Evolutionary conservation across 2,113 vertebrate species (phyloP), one percentile per base, ranked within the genome.

Genomic region (Balaenoptera acutorostrata): DNA sequence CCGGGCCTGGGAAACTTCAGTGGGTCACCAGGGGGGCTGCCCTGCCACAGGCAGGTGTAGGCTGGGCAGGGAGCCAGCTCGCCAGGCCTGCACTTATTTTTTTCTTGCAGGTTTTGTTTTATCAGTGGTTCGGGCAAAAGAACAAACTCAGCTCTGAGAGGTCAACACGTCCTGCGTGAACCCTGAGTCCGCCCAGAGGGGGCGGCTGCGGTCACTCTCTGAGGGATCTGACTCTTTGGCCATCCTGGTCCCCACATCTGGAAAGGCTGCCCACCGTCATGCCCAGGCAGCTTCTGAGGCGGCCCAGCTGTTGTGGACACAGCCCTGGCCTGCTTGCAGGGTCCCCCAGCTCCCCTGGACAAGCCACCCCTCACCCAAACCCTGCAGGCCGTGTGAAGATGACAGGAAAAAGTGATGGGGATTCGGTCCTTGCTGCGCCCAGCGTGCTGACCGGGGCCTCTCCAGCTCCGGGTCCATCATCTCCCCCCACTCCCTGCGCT

Each of bases 81-180:
- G 14, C 80, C 31, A n/a, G 80, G 93, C 78, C 86, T 80, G 89
- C 39, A 59, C 31, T 83, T 52, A n/a, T 75, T 95, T 93, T 96
- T 66, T 88, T 55, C 92, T 87, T 44, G 36, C 84, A 59, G 88
- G 91, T 68, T 96, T 92, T 68, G 46, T 91, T 96, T 98, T 97
- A 98, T 98, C 97, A 98, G 97, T 33, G 84, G 89, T 88, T 96
- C 55, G 0, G 39, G 84, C 63, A 59, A 93, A 97, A 94, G 96
- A 96, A 97, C 95, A 97, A 93, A 97, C 78, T 95, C 84, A 71
- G 84, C 23, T 95, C 78, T n/a, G 71, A 97, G 95, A 97, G 95
- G 97, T 96, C 97, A 94, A 8, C 69, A 85, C 1, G 96, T 97
- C 96, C 98, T 83, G 68, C 5, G 0, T n/a, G 63, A 71, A 59